These are phyloP conservation scores for Dione vanillae DNA, from an alignment of 2,888 invertebrate genomes.

Conservation along the genomic window DNA sequence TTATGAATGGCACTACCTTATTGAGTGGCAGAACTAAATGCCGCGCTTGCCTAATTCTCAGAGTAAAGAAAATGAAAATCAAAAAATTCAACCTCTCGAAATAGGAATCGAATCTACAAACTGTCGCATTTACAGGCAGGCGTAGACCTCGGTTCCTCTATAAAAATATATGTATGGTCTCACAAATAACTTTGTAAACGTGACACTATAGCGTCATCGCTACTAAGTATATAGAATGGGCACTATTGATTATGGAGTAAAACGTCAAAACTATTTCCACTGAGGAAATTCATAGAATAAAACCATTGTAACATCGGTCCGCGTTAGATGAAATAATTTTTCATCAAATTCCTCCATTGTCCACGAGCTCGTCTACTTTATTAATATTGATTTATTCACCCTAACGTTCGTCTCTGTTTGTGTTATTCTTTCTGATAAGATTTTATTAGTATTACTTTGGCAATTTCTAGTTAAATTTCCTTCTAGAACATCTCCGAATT, in stretches of 20 bases:
- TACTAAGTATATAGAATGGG: too few relatives aligned
- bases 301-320: constrained; percentile 17
- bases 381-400: constrained; percentile 62
- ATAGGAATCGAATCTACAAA: too few relatives aligned
- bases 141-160: too few relatives aligned
- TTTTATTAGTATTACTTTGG: constrained; percentile 19
- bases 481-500: not conserved
- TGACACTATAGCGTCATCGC: too few relatives aligned
- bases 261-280: not conserved
- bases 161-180: too few relatives aligned
- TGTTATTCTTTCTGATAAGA: constrained; percentile 30
- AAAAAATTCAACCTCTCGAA: too few relatives aligned
- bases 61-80: too few relatives aligned
- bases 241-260: not conserved
- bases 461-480: not conserved
- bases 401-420: constrained; percentile 32
- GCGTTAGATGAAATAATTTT: constrained; percentile 41
- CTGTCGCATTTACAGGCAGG: too few relatives aligned
- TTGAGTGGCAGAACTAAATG: too few relatives aligned
- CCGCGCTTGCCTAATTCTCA: too few relatives aligned
- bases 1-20: too few relatives aligned
- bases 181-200: too few relatives aligned
- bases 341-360: constrained; percentile 45
- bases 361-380: constrained; percentile 41
- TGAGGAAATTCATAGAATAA: not conserved